These are phyloP conservation scores for Romanogobio albipinnatus DNA, from an alignment of 2,113 vertebrate genomes.

Conservation along the genomic window DNA sequence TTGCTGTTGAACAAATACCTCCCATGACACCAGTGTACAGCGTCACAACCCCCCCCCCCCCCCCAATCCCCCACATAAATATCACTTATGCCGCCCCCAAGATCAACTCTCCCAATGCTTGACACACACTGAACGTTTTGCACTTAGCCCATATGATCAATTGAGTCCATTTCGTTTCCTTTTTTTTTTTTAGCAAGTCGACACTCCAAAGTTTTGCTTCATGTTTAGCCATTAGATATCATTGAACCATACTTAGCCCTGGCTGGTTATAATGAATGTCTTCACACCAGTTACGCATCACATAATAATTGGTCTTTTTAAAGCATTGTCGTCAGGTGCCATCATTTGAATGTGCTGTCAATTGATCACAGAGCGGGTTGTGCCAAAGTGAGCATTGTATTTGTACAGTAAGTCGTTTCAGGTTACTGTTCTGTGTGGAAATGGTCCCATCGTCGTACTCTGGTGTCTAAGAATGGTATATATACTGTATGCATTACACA, in stretches of 20 bases:
- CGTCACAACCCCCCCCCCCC: conserved; percentile 14
- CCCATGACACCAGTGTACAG: conserved; percentile 56
- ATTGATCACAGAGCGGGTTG: conserved; percentile 39
- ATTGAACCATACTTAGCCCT: neutral
- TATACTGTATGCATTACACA: conserved; percentile 56
- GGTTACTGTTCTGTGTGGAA: conserved; percentile 33
- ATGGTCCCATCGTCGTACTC: conserved; percentile 41
- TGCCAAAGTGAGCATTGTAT: conserved; percentile 46
- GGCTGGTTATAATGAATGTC: neutral
- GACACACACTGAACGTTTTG: neutral
- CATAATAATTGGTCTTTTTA: neutral
- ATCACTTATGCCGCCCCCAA: neutral
- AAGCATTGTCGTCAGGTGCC: conserved; percentile 20
- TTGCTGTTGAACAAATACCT: conserved; percentile 59
- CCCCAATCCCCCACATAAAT: neutral
- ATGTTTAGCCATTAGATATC: neutral
- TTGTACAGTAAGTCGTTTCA: conserved; percentile 33
- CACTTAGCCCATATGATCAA: conserved; percentile 25
- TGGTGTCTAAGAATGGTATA: conserved; percentile 53
- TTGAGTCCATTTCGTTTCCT: neutral
- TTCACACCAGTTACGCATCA: neutral
- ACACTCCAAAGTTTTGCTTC: conserved; percentile 8
- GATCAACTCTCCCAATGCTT: neutral
- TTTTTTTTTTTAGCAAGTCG: neutral
- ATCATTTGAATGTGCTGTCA: conserved; percentile 26